Evolutionary conservation across 2,113 vertebrate species (phyloP), one percentile per base, ranked within the genome.

Genomic region (Leucosticte australis): DNA sequence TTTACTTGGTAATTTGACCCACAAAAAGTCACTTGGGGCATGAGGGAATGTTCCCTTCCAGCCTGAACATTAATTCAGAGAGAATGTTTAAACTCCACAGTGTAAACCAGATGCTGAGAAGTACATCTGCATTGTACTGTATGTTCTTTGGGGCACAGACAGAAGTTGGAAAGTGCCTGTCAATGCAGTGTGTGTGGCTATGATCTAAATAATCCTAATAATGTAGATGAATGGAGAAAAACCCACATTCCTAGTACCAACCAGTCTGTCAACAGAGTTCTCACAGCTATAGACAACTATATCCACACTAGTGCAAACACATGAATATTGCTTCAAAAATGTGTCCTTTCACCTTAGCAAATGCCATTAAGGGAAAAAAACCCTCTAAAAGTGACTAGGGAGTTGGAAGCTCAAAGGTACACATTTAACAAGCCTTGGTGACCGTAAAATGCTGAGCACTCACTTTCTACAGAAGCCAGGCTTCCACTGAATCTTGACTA

Each of bases 31-130:
- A 85, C 94, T 89, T 87, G 81, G 87, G 88, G 83, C 76, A 93
- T 37, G 56, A 89, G 84, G 82, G 91, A 94, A 96, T 83, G 86
- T 49, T 96, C 92, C 64, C 60, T 92, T 91, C 83, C 64, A 92
- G 89, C 44, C 85, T 64, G 56, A 89, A 77, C 82, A 87, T 83
- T 84, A 90, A 93, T 94, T 95, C 88, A 77, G 92, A 92, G 89
- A 82, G 86, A 94, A 96, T 91, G 84, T 94, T 95, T 91, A 60
- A 94, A 84, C 65, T 49, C 49, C 75, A 30, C 93, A 95, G 91
- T 68, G 77, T 94, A 91, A 95, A 94, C 81, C 95, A 97, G 91
- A 94, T 92, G 91, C 90, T 77, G 85, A 75, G 82, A 52, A 91
- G 56, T 33, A 31, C 30, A 75, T 85, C 60, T 84, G 84, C 62